Conservation (phyloP, 2,888 invertebrate genomes). For the Xestia rhomboidea region DNA sequence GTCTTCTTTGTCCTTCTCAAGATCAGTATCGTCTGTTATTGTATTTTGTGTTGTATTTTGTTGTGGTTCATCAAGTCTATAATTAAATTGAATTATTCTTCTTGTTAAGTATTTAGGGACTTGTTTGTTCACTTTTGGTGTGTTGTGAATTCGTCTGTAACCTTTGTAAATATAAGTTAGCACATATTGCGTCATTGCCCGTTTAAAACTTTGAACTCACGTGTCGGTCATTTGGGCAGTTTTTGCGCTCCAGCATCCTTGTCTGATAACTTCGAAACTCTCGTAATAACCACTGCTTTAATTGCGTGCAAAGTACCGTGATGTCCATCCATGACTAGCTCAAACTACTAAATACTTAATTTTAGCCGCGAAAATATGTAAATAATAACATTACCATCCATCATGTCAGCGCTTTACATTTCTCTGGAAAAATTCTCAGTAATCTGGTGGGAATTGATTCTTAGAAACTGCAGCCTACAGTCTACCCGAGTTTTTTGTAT, state of each 20-base stretch:
- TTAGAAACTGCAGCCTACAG: constrained; percentile 74
- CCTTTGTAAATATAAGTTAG: constrained; percentile 45
- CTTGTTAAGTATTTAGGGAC: constrained; percentile 23
- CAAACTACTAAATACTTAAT: constrained; percentile 34
- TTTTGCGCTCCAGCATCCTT: constrained; percentile 38
- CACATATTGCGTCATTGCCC: constrained; percentile 57
- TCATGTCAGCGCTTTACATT: constrained; percentile 63
- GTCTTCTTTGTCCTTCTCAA: constrained; percentile 1
- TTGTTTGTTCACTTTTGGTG: constrained; percentile 21
- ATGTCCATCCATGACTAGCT: constrained; percentile 20
- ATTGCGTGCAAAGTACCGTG: constrained; percentile 16
- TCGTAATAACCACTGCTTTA: constrained; percentile 16
- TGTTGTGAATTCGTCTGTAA: constrained; percentile 41
- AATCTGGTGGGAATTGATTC: constrained; percentile 70
- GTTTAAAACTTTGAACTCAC: constrained; percentile 51
- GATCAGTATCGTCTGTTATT: not conserved
- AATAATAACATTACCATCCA: constrained; percentile 53
- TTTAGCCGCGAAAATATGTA: constrained; percentile 43
- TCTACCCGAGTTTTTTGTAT: constrained; percentile 69
- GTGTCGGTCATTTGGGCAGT: constrained; percentile 31
- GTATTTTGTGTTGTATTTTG: not conserved
- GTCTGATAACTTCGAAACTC: constrained; percentile 28
- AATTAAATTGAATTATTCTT: constrained; percentile 16
- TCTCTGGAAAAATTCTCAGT: constrained; percentile 57
- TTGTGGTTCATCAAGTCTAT: constrained; percentile 12